A percentile compares a stretch with the other conserved stretches of the same genome.
Conservation (phyloP, 2,888 invertebrate genomes). For the Tiphia femorata region DNA sequence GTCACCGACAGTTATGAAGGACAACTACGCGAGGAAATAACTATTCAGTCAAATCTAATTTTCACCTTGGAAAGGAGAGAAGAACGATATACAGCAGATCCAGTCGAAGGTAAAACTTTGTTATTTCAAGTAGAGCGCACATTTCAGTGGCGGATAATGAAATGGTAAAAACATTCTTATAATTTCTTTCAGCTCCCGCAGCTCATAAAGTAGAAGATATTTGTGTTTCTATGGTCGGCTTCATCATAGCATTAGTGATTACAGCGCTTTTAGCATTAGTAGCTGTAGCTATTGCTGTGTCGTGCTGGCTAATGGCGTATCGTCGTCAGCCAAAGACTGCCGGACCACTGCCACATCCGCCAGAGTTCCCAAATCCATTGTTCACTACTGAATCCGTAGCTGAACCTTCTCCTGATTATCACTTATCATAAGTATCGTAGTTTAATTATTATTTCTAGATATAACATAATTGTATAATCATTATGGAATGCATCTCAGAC, state of each 20-base stretch:
- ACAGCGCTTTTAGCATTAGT: slow-evolving; percentile 92
- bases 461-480: slow-evolving; percentile 54
- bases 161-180: not conserved
- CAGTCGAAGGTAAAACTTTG: slow-evolving; percentile 79
- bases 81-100: slow-evolving; percentile 81
- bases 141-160: not conserved
- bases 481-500: slow-evolving; percentile 60
- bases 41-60: slow-evolving; percentile 92
- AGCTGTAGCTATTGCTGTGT: slow-evolving; percentile 94
- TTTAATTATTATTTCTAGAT: slow-evolving; percentile 46
- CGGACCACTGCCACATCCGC: slow-evolving; percentile 93
- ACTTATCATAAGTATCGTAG: slow-evolving; percentile 60
- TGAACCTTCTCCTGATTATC: slow-evolving; percentile 87
- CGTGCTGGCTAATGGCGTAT: slow-evolving; percentile 96
- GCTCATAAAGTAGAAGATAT: slow-evolving; percentile 81
- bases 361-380: slow-evolving; percentile 94
- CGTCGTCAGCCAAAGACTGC: slow-evolving; percentile 87
- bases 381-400: slow-evolving; percentile 87
- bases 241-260: slow-evolving; percentile 91
- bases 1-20: slow-evolving; percentile 76
- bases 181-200: slow-evolving; percentile 70
- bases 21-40: slow-evolving; percentile 91
- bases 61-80: slow-evolving; percentile 89
- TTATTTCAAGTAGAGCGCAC: not conserved
- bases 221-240: slow-evolving; percentile 93